Evolutionary conservation across 64 coral and sea anemone species (phyloP).

Genomic region (Cladopsammia gracilis): DNA sequence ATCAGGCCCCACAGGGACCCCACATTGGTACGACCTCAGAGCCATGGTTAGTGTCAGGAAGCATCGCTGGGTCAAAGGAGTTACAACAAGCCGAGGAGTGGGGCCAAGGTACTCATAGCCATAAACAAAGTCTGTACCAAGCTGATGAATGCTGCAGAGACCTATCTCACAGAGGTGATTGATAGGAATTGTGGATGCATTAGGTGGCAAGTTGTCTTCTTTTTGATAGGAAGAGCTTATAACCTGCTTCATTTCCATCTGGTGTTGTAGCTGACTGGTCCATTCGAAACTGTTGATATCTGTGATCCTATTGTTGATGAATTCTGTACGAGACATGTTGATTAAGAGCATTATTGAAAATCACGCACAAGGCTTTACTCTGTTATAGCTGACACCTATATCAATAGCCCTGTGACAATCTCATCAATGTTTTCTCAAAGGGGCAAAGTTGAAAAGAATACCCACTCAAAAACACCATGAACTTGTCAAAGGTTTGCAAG

Average conservation of each 20-base stretch:
- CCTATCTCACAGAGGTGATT: constrained; percentile 64
- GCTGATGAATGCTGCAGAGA: constrained; percentile 67
- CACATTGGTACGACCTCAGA: constrained; percentile 72
- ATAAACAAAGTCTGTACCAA: constrained; percentile 82
- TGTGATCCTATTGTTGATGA: constrained; percentile 69
- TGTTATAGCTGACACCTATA: no score
- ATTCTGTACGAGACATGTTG: constrained; percentile 44
- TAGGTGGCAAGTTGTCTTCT: not conserved
- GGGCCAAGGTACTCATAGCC: constrained; percentile 95
- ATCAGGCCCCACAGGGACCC: constrained; percentile 74
- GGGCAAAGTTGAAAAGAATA: no score
- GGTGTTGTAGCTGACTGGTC: constrained; percentile 83
- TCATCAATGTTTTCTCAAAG: no score
- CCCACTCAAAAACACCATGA: no score
- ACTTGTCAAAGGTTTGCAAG: no score
- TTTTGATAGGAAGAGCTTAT: constrained; percentile 71
- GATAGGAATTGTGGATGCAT: constrained; percentile 56
- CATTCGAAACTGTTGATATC: constrained; percentile 81
- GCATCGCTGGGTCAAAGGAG: constrained; percentile 89
- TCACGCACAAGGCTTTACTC: no score
- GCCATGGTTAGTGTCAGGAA: constrained; percentile 88
- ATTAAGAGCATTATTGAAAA: no score
- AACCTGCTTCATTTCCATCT: constrained; percentile 64
- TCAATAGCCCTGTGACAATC: no score
- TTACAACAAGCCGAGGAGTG: constrained; percentile 72